phyloP scores from a whole-genome alignment of 2,888 invertebrate species.

The Harpagoxenus sublaevis region DNA sequence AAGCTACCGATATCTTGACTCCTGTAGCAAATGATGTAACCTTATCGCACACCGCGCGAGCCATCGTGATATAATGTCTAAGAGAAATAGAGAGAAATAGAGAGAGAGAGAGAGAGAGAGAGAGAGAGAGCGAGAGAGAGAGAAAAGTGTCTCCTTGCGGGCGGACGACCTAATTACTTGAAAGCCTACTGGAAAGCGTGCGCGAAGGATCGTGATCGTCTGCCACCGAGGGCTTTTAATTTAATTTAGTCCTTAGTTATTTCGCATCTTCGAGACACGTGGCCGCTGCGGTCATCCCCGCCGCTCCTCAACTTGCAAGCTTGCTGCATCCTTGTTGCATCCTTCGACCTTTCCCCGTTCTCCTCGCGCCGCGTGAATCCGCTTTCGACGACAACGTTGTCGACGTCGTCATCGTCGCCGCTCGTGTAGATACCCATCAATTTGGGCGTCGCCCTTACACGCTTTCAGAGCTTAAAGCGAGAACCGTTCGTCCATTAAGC shows the following conservation, averaged over 20 bases:
- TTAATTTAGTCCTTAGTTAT: constrained; percentile 77
- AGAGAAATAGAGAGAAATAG: not conserved
- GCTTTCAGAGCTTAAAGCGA: constrained; percentile 62
- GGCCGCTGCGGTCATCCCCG: constrained; percentile 46
- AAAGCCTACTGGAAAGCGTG: constrained; percentile 70
- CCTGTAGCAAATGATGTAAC: not conserved
- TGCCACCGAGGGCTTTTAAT: constrained; percentile 74
- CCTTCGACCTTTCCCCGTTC: not conserved
- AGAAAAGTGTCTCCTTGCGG: constrained; percentile 64
- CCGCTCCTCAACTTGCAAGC: constrained; percentile 21
- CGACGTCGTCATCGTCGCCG: constrained; percentile 17
- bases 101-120: not conserved
- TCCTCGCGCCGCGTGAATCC: constrained; percentile 32
- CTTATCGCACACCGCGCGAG: constrained; percentile 16
- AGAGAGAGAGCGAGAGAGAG: not conserved
- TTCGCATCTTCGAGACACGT: constrained; percentile 56
- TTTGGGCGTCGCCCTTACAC: constrained; percentile 62
- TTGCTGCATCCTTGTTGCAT: constrained; percentile 10
- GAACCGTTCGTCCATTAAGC: constrained; percentile 56
- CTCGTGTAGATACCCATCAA: constrained; percentile 57
- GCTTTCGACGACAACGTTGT: constrained; percentile 27
- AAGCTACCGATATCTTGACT: not conserved
- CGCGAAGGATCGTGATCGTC: constrained; percentile 70
- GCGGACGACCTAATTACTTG: constrained; percentile 80
- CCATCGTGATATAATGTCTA: constrained; percentile 25